Base-by-base conservation (phyloP, 2,113 vertebrate species). In the Mustela lutreola region DNA sequence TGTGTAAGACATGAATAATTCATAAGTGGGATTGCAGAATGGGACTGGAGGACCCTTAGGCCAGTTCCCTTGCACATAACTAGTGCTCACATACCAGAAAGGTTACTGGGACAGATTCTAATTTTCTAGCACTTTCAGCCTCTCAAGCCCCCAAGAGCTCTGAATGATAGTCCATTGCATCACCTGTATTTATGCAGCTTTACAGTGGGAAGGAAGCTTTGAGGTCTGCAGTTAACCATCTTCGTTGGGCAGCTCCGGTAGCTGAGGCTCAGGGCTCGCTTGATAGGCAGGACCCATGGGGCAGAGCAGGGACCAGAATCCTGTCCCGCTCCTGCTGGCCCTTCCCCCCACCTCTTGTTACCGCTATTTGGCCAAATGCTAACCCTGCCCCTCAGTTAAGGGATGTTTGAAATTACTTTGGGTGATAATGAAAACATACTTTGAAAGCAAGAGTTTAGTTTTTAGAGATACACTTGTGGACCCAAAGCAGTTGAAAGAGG, bases 1-100 rank as follows among this genome's bases (percentile, higher is more conserved):
- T 12, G 3, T 26, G 58, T 16, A 53, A 75, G 12, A 16, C 88
- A 95, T 93, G 60, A 94, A 93, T 97, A 91, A 97, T 97, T 95
- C 62, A 93, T 45, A 75, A 31, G 28, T 31, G 12, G 82, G 50
- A 14, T 94, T 78, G 45, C 39, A 73, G 45, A 82, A n/a, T 18
- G 28, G 58, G 53, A 63, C 50, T 19, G 22, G 26, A 81, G 36
- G 56, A 26, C 45, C 15, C 78, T 85, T 93, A 14, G 26, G 48
- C 60, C 67, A 56, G 12, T 45, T 93, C 26, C 12, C 75, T 26
- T 62, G 11, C 53, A 60, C 48, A 11, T 79, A 48, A 67, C 58
- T 78, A 11, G 71, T 50, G 87, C 50, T 75, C 89, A 94, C 7
- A 28, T 19, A 58, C 71, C 85, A 91, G 93, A 70, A 93, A 86